phyloP scores from a whole-genome alignment of 2,797 vertebrate species.

The Moxostoma hubbsi region DNA sequence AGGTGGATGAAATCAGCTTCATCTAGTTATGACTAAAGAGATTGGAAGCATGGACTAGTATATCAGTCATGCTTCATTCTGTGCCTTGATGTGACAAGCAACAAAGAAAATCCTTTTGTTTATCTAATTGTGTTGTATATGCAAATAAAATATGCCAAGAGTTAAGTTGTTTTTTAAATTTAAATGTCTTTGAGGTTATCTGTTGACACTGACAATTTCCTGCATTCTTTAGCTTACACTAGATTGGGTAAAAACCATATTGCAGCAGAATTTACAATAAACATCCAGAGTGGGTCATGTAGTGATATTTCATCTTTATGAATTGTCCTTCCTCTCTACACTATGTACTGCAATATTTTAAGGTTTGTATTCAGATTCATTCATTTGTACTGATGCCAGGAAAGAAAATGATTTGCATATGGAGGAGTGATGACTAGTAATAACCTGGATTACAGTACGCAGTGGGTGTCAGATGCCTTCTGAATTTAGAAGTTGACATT shows the following conservation, averaged over 20 bases:
- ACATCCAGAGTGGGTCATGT: not conserved
- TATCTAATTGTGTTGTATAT: conserved; percentile 9
- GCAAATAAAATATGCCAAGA: conserved; percentile 5
- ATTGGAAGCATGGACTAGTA: not conserved
- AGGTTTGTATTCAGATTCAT: conserved; percentile 46
- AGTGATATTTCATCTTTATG: conserved; percentile 26
- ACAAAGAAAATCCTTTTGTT: conserved; percentile 28
- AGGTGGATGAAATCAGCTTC: not conserved
- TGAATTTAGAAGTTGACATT: conserved; percentile 61
- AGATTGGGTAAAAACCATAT: not conserved
- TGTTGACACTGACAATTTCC: not conserved
- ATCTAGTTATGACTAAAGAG: conserved; percentile 8
- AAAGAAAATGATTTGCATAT: conserved; percentile 56
- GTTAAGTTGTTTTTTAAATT: conserved; percentile 11
- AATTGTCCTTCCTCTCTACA: not conserved
- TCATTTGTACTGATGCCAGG: conserved; percentile 51
- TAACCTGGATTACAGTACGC: conserved; percentile 60
- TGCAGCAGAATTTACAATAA: not conserved
- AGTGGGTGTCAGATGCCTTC: conserved; percentile 53
- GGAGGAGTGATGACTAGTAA: conserved; percentile 55
- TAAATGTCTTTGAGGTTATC: not conserved
- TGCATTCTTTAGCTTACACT: not conserved
- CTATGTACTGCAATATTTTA: conserved; percentile 31
- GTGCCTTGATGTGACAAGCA: conserved; percentile 22
- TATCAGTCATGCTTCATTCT: conserved; percentile 13